Conservation (phyloP, 2,113 vertebrate genomes). For the Ranitomeya imitator region DNA sequence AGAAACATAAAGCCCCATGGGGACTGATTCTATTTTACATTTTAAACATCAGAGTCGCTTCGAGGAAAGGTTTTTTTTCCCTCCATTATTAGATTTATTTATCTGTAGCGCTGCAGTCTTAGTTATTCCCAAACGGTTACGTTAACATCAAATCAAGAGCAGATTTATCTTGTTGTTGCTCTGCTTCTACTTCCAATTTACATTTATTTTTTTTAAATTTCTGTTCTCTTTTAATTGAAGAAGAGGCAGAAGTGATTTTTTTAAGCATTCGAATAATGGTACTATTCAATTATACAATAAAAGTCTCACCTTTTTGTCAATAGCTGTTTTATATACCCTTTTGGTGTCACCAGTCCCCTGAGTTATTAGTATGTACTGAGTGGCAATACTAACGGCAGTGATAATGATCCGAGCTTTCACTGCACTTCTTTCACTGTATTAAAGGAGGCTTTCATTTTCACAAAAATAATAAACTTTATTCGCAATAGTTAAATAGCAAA, state of each 20-base stretch:
- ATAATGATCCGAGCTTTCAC: not conserved
- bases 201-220: not conserved
- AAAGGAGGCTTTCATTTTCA: not conserved
- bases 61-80: conserved; percentile 11
- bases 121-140: conserved; percentile 34
- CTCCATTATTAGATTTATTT: conserved; percentile 41
- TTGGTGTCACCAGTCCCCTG: not conserved
- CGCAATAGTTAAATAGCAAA: not conserved
- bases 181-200: not conserved
- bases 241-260: not conserved
- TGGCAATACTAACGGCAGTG: not conserved
- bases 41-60: conserved; percentile 22
- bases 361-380: not conserved
- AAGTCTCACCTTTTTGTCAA: not conserved
- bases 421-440: not conserved
- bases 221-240: not conserved
- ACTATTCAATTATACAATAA: conserved; percentile 10
- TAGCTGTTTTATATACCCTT: not conserved
- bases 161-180: conserved; percentile 24
- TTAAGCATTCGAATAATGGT: not conserved
- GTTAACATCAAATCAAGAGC: conserved; percentile 16
- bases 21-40: conserved; percentile 38
- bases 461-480: too few species aligned
- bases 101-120: conserved; percentile 32
- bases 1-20: conserved; percentile 32